Base-by-base conservation (phyloP, 2,797 vertebrate genomes). In the Danio aesculapii region DNA sequence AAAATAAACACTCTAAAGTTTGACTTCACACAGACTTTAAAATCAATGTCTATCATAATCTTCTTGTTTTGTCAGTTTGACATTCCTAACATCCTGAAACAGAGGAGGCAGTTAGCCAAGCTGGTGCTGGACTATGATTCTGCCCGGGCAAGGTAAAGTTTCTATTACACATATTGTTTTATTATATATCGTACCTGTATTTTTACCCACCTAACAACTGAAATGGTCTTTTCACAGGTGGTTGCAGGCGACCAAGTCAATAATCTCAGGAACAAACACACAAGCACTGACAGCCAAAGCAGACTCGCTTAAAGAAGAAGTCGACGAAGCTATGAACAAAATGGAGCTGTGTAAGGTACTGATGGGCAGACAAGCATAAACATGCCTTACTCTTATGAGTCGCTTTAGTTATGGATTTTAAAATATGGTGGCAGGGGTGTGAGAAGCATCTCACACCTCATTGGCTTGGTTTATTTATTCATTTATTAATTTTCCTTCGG, bases 291-390 rank as follows among this genome's bases (percentile, higher is more conserved):
- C 98, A 12, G 98, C 97, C 19, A 99, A 99, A 90, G 95, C 98
- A 86, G 98, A 99, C 83, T 95, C 96, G 16, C 94, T 99, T 16
- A 98, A 99, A 86, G 98, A 99, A 88, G 98, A 99, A 90, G 93
- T 99, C 95, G 98, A 99, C 75, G 98, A 99, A 92, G 96, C 98
- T 86, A 96, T 95, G 89, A 99, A 98, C 89, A 99, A 99, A 96
- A 96, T 99, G 74, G 98, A 99, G 81, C 95, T 97, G 61, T 99
- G 98, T 95, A 99, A 99, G 96, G 98, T 99, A 92, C 14, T 53
- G 21, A 58, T 58, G 41, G 11, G 46, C 16, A 50, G 17, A 41
- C 63, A 70, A 46, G 43, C n/a, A 11, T 59, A 17, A 66, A 55
- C 63, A 17, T 63, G 21, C 39, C 16, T 44, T 64, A 41, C 17